Evolutionary conservation across 2,888 invertebrate genomes (phyloP).

Genomic region (Noctua comes): DNA sequence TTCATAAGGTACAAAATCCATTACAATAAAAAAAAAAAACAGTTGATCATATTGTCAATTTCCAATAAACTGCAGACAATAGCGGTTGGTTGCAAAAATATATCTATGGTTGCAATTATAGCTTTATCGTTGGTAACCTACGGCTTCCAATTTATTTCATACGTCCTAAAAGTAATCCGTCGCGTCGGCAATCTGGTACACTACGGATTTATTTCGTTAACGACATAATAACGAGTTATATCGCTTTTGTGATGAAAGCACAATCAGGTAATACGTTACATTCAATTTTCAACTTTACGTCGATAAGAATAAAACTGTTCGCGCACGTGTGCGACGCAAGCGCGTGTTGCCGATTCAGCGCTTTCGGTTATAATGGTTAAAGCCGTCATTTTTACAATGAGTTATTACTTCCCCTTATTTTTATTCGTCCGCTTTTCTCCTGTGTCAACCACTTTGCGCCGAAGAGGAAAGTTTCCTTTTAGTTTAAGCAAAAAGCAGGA

Average conservation of each 20-base stretch:
- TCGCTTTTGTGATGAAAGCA: constrained; percentile 69
- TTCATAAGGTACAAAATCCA: neutral
- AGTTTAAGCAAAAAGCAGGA: constrained; percentile 14
- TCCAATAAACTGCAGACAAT: constrained; percentile 17
- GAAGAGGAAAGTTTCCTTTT: constrained; percentile 33
- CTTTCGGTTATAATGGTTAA: constrained; percentile 49
- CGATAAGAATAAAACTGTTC: constrained; percentile 33
- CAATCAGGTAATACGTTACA: constrained; percentile 49
- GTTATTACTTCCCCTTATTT: constrained; percentile 59
- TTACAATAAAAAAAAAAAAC: neutral
- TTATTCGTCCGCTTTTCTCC: constrained; percentile 44
- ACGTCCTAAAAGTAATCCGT: constrained; percentile 68
- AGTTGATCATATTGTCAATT: neutral
- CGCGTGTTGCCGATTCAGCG: constrained; percentile 55
- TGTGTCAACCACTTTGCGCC: constrained; percentile 24
- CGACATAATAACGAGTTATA: constrained; percentile 76
- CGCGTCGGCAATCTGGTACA: constrained; percentile 68
- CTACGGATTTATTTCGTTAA: constrained; percentile 75
- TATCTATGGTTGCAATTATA: constrained; percentile 14
- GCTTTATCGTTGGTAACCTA: constrained; percentile 32
- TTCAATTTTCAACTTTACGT: constrained; percentile 58
- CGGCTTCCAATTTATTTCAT: constrained; percentile 66
- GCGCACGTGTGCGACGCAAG: constrained; percentile 13
- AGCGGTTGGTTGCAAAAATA: constrained; percentile 3
- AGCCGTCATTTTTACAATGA: constrained; percentile 62